phyloP scores from a whole-genome alignment of 2,113 vertebrate species.

The Excalfactoria chinensis region DNA sequence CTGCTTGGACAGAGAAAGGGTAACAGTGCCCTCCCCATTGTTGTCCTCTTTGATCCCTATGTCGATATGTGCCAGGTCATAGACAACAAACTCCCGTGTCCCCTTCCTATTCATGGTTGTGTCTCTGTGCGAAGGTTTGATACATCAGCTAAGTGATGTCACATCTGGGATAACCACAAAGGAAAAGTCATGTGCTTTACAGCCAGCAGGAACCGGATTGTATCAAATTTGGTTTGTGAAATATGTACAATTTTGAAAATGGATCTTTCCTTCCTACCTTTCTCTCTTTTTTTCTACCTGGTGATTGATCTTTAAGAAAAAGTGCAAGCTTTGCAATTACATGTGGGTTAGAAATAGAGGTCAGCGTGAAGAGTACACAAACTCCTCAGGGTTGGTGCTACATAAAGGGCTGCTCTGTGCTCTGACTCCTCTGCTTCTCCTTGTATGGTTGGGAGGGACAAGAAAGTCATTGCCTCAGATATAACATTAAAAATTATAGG shows the following conservation, averaged over 20 bases:
- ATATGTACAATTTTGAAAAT: background rate
- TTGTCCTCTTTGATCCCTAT: slow-evolving; percentile 88
- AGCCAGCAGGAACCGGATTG: background rate
- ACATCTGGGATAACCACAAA: background rate
- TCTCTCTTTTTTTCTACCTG: background rate
- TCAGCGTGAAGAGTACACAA: background rate
- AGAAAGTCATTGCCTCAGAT: background rate
- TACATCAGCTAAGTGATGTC: background rate
- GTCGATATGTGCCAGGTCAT: slow-evolving; percentile 81
- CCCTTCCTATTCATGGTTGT: slow-evolving; percentile 85
- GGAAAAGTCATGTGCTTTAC: background rate
- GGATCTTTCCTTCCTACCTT: background rate
- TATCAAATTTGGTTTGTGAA: background rate
- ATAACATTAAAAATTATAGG: background rate
- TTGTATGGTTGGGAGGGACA: background rate
- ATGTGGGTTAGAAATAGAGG: background rate
- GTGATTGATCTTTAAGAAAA: background rate
- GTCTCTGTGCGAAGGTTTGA: slow-evolving; percentile 75
- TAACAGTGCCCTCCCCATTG: slow-evolving; percentile 77
- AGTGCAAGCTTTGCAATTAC: background rate
- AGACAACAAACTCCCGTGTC: slow-evolving; percentile 82
- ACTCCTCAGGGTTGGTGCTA: background rate
- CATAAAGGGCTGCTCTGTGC: slow-evolving; percentile 5
- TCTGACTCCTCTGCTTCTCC: background rate
- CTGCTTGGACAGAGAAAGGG: slow-evolving; percentile 84